Percentiles rank a stretch among this genome's conserved stretches.
phyloP scores from a whole-genome alignment of 2,797 vertebrate genomes.

The Anolis apletophallus region DNA sequence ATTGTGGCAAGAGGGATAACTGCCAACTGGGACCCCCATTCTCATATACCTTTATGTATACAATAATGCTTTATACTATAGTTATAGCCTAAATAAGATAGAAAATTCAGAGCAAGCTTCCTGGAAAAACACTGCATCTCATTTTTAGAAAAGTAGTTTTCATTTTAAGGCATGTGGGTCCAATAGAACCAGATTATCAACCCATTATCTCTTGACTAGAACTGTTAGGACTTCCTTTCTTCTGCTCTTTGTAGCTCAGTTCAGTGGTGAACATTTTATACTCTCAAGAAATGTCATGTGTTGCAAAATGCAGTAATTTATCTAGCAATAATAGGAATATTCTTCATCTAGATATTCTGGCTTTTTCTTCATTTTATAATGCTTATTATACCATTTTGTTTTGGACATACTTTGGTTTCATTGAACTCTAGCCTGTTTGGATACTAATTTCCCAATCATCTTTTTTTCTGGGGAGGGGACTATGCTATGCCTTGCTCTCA shows the following conservation, averaged over 20 bases:
- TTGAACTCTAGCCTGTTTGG: accelerated
- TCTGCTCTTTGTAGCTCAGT: not conserved
- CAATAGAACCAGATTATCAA: not conserved
- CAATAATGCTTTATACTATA: not conserved
- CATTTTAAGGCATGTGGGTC: not conserved
- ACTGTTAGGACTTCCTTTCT: not conserved
- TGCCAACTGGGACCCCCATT: not conserved
- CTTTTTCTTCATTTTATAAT: not conserved
- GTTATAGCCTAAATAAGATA: not conserved
- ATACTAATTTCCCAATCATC: not conserved
- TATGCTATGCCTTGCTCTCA: not conserved
- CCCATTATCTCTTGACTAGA: not conserved
- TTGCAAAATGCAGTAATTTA: not conserved
- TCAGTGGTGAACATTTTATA: not conserved
- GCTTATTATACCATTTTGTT: not conserved
- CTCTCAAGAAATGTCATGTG: not conserved
- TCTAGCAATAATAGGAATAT: not conserved
- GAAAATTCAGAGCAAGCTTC: not conserved
- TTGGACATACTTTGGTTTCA: not conserved
- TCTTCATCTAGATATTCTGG: not conserved
- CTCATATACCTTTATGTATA: not conserved
- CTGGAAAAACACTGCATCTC: not conserved
- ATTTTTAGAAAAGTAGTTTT: not conserved
- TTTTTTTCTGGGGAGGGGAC: not conserved
- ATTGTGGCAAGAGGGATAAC: not conserved